A percentile compares a stretch with the other conserved stretches of the same genome.
phyloP scores from a whole-genome alignment of 2,888 invertebrate species.

The Tachina fera region DNA sequence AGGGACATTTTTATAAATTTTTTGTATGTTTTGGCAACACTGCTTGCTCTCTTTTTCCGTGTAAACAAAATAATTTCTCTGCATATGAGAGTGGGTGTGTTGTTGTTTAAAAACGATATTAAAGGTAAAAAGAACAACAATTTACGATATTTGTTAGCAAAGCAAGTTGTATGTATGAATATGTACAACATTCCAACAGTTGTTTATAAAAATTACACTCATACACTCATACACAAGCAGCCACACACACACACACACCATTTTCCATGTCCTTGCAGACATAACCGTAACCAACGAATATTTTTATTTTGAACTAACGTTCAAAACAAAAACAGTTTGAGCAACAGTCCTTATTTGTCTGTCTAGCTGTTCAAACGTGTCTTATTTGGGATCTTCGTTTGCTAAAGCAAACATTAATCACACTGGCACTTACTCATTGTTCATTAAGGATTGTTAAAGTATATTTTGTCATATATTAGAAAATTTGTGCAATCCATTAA shows the following conservation, averaged over 20 bases:
- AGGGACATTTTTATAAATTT: no score
- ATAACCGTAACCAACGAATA: constrained; percentile 22
- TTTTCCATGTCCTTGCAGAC: constrained; percentile 55
- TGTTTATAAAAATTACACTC: constrained; percentile 50
- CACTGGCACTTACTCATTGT: neutral
- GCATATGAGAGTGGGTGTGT: neutral
- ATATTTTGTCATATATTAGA: neutral
- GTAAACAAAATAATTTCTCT: neutral
- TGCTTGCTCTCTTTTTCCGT: neutral
- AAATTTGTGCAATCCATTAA: neutral
- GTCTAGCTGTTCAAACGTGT: constrained; percentile 78
- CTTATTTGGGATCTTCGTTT: constrained; percentile 22
- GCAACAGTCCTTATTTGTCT: constrained; percentile 79
- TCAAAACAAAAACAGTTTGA: constrained; percentile 57
- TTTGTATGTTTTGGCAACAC: neutral
- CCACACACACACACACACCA: no score
- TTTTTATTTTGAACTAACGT: constrained; percentile 52
- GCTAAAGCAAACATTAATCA: constrained; percentile 7
- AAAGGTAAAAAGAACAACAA: constrained; percentile 11
- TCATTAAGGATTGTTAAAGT: neutral
- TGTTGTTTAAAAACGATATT: constrained; percentile 53
- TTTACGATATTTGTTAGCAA: constrained; percentile 59
- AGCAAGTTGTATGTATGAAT: constrained; percentile 2
- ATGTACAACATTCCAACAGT: constrained; percentile 58
- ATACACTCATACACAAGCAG: constrained; percentile 30